phyloP scores from a whole-genome alignment of 1,140 invertebrate genomes.

The Papilio aristodemus region DNA sequence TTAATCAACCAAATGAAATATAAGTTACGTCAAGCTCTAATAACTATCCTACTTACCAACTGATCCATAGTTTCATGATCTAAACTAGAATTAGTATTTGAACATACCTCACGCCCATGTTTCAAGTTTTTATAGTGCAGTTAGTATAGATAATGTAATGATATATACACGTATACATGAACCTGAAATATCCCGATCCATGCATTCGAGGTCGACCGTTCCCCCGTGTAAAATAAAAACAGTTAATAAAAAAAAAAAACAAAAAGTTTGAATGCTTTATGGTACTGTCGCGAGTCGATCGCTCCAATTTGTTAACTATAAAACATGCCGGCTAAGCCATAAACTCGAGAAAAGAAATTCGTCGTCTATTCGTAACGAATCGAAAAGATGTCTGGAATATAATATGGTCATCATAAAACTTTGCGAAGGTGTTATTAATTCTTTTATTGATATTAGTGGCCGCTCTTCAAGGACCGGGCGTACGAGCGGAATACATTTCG shows the following conservation, averaged over 20 bases:
- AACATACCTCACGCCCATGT: background rate
- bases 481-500: conserved; percentile 18
- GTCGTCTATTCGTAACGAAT: conserved; percentile 47
- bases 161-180: background rate
- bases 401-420: conserved; percentile 28
- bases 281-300: conserved; percentile 49
- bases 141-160: too few species aligned
- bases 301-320: conserved; percentile 64
- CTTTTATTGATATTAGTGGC: conserved; percentile 28
- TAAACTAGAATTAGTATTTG: background rate
- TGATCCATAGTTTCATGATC: background rate
- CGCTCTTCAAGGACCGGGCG: conserved; percentile 11
- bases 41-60: background rate
- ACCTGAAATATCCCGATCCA: conserved; percentile 5
- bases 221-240: conserved; percentile 21
- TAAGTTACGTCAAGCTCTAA: background rate
- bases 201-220: conserved; percentile 34
- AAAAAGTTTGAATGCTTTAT: conserved; percentile 56
- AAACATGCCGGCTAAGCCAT: conserved; percentile 47
- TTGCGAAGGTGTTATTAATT: conserved; percentile 29
- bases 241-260: conserved; percentile 35
- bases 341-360: conserved; percentile 46
- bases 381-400: conserved; percentile 36
- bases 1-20: conserved; percentile 8
- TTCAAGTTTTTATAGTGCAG: too few species aligned